These are phyloP conservation scores for Drosophila erecta DNA, from an alignment of 1,140 invertebrate species.

Conservation along the genomic window DNA sequence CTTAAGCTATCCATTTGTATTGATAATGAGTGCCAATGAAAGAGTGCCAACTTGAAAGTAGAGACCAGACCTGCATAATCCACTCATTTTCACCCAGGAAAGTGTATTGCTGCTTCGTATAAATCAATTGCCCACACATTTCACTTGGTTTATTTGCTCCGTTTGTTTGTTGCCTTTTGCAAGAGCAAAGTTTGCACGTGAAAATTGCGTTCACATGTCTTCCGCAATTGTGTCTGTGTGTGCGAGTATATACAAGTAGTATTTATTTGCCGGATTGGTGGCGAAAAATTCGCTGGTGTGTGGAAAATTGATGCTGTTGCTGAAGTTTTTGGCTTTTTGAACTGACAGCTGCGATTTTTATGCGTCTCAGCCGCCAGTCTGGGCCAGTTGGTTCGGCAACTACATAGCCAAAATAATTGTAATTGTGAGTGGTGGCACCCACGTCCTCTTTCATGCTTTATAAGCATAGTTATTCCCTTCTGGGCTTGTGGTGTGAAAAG, in stretches of 20 bases:
- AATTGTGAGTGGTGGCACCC: conserved; percentile 63
- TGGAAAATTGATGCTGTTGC: conserved; percentile 75
- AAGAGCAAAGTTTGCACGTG: conserved; percentile 75
- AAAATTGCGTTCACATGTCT: conserved; percentile 76
- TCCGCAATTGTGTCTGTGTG: conserved; percentile 39
- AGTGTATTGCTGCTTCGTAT: conserved; percentile 50
- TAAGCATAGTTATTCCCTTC: conserved; percentile 19
- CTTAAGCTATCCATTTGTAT: not conserved
- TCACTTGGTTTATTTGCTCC: conserved; percentile 64
- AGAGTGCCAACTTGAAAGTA: too few relatives aligned
- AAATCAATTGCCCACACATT: conserved; percentile 27
- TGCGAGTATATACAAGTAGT: conserved; percentile 1
- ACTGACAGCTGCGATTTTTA: conserved; percentile 81
- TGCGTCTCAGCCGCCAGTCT: conserved; percentile 55
- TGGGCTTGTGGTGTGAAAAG: conserved; percentile 32
- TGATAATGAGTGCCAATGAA: not conserved
- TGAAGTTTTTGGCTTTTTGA: conserved; percentile 83
- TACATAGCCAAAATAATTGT: conserved; percentile 71
- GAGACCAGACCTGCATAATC: conserved; percentile 6
- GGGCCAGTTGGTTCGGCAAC: conserved; percentile 31
- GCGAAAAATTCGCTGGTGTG: conserved; percentile 64
- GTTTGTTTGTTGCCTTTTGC: conserved; percentile 58
- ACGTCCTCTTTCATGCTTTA: conserved; percentile 7
- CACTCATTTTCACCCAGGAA: not conserved
- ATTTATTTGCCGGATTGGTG: conserved; percentile 26